phyloP scores from a whole-genome alignment of 2,113 vertebrate genomes.

The Trematomus loennbergii region DNA sequence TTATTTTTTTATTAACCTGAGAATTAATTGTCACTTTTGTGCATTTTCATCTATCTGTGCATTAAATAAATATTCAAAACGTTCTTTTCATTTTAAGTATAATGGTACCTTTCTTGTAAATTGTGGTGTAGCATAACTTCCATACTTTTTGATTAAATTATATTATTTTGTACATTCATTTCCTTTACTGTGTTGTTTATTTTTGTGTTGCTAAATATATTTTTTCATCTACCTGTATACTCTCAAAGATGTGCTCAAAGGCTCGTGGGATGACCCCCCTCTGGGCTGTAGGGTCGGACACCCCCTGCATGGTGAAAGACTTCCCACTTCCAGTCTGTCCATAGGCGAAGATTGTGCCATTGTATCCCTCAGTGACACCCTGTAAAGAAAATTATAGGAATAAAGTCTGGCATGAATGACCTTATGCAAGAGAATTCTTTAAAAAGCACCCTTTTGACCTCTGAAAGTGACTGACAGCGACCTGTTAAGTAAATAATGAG shows the following conservation, averaged over 20 bases:
- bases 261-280: constrained; percentile 90
- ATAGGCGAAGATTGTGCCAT: constrained; percentile 92
- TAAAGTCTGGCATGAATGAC: not conserved
- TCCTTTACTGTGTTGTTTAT: not conserved
- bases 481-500: constrained; percentile 61
- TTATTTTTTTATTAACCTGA: too few relatives aligned
- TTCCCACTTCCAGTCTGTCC: constrained; percentile 95
- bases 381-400: constrained; percentile 53
- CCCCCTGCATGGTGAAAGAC: constrained; percentile 94
- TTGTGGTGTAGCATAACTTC: too few relatives aligned
- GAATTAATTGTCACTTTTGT: too few relatives aligned
- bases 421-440: not conserved
- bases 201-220: too few relatives aligned
- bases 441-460: constrained; percentile 5
- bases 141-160: too few relatives aligned
- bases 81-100: too few relatives aligned
- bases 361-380: constrained; percentile 93
- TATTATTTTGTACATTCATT: too few relatives aligned
- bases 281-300: constrained; percentile 80
- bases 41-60: constrained; percentile 81
- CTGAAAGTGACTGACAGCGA: constrained; percentile 26
- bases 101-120: too few relatives aligned
- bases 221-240: constrained; percentile 85
- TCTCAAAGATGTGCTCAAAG: constrained; percentile 92
- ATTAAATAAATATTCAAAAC: too few relatives aligned